Conservation (phyloP, 2,888 invertebrate genomes). For the Sclerodermus sp. region DNA sequence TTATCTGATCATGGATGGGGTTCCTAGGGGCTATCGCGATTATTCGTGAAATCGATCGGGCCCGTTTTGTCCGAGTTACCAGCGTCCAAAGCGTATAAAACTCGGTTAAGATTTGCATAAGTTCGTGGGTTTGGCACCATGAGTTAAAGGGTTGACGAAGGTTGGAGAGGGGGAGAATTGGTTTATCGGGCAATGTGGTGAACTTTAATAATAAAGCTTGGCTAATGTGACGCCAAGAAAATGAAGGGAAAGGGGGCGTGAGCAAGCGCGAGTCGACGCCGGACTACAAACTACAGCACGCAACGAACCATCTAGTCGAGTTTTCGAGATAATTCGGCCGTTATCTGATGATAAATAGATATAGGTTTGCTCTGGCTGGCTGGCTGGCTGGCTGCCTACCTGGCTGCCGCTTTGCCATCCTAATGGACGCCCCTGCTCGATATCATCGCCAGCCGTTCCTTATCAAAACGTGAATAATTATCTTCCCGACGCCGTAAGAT, state of each 20-base stretch:
- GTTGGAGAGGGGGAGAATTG: background rate
- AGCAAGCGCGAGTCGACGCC: constrained; percentile 1
- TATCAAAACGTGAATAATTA: constrained; percentile 50
- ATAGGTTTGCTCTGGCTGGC: constrained; percentile 23
- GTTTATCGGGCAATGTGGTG: too few species aligned
- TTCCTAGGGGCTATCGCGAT: too few species aligned
- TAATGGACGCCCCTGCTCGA: constrained; percentile 43
- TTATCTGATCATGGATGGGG: too few species aligned
- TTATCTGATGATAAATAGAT: constrained; percentile 50
- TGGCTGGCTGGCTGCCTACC: background rate
- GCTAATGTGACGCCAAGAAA: background rate
- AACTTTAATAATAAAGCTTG: background rate
- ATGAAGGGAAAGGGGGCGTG: background rate
- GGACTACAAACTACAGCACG: constrained; percentile 31
- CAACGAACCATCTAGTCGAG: constrained; percentile 42
- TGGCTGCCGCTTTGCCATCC: constrained; percentile 30
- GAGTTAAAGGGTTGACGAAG: background rate
- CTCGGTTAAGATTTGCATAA: too few species aligned
- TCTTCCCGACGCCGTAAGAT: constrained; percentile 37
- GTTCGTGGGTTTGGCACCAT: too few species aligned
- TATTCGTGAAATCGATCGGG: too few species aligned
- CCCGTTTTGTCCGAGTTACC: too few species aligned
- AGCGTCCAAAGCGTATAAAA: too few species aligned
- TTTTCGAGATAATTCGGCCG: constrained; percentile 43
- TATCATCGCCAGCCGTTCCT: constrained; percentile 42